Conservation (phyloP, 2,888 invertebrate species). For the Oxystoma pomonae region DNA sequence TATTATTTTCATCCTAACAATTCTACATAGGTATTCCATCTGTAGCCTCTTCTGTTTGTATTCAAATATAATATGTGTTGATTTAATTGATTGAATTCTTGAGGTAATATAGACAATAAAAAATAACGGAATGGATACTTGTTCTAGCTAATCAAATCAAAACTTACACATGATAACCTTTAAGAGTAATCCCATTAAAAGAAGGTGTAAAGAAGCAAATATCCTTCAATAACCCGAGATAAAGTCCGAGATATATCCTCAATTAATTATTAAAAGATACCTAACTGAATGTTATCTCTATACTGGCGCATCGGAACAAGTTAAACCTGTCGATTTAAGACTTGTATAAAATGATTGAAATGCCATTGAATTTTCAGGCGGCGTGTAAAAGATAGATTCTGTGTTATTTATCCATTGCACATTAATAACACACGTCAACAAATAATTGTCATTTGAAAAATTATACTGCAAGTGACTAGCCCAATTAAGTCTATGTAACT, state of each 20-base stretch:
- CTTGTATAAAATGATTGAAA: not conserved
- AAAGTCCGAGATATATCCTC: not conserved
- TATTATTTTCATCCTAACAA: no score
- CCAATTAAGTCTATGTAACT: no score
- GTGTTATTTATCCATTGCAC: no score
- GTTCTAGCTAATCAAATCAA: not conserved
- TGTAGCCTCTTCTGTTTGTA: no score
- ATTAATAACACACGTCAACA: no score
- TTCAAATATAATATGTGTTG: no score
- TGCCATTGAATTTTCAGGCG: not conserved
- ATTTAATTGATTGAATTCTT: no score
- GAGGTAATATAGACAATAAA: no score
- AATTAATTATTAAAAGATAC: not conserved
- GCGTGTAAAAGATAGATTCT: not conserved
- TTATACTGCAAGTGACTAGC: no score
- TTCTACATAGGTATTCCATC: no score
- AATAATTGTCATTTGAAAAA: no score
- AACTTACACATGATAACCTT: not conserved
- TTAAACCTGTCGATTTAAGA: not conserved
- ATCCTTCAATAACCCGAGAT: not conserved
- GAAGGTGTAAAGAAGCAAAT: not conserved
- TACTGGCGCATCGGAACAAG: not conserved
- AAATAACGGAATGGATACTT: no score
- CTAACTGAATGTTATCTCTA: not conserved
- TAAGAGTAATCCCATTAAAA: not conserved